Conservation (phyloP, 2,888 invertebrate genomes). For the Aphidoletes aphidimyza region DNA sequence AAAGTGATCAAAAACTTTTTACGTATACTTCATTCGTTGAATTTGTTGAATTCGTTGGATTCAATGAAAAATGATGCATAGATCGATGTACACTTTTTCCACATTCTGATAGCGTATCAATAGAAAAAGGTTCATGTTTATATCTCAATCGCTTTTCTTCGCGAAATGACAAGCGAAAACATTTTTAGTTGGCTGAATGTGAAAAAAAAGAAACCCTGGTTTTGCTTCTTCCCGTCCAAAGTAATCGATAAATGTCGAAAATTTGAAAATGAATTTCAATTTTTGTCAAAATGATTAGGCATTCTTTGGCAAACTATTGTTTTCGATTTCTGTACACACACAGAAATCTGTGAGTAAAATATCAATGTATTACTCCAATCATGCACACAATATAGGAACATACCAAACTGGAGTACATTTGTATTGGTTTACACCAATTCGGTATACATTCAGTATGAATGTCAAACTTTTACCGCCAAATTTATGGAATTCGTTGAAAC, state of each 20-base stretch:
- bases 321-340: neutral
- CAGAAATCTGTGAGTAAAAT: too few relatives aligned
- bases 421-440: too few relatives aligned
- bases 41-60: neutral
- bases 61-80: conserved; percentile 22
- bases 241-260: neutral
- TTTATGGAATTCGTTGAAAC: too few relatives aligned
- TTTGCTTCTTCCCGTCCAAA: conserved; percentile 21
- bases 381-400: too few relatives aligned
- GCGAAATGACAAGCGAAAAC: conserved; percentile 43
- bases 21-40: conserved; percentile 27
- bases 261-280: conserved; percentile 1
- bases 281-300: neutral
- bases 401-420: too few relatives aligned
- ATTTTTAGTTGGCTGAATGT: conserved; percentile 8
- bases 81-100: neutral
- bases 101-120: neutral
- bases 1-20: neutral
- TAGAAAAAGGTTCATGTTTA: too few relatives aligned
- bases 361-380: too few relatives aligned
- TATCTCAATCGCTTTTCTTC: neutral
- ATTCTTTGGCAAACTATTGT: neutral
- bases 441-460: too few relatives aligned
- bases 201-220: neutral
- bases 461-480: too few relatives aligned